phyloP scores from a whole-genome alignment of 2,888 invertebrate species.

The Lycaena phlaeas region DNA sequence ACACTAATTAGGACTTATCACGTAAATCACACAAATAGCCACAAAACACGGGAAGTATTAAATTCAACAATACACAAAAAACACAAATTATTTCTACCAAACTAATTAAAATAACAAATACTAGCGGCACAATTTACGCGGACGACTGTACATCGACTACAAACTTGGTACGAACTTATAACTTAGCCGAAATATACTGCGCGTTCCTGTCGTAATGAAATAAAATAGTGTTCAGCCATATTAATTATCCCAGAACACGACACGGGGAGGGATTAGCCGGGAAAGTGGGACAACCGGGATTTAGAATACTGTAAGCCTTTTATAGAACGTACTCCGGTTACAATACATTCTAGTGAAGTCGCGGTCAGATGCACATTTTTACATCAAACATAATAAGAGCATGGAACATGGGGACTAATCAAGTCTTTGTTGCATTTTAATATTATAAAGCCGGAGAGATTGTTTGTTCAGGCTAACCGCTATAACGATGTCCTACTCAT shows the following conservation, averaged over 20 bases:
- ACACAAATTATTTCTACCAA: neutral
- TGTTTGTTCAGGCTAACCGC: too few species aligned
- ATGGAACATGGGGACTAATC: too few species aligned
- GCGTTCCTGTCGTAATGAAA: conserved; percentile 53
- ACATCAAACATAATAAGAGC: too few species aligned
- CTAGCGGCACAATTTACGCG: conserved; percentile 21
- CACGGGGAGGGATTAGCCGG: conserved; percentile 32
- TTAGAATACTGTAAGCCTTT: conserved; percentile 4
- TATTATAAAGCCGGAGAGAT: too few species aligned
- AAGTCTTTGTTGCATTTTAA: too few species aligned
- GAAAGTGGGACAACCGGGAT: conserved; percentile 21
- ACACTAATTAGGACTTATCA: too few species aligned
- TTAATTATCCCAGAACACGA: conserved; percentile 64
- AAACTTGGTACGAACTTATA: conserved; percentile 38
- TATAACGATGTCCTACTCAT: too few species aligned
- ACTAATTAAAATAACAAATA: conserved; percentile 9
- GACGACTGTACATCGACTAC: conserved; percentile 23
- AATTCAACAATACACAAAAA: neutral
- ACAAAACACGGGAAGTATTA: too few species aligned
- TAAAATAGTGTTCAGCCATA: conserved; percentile 64
- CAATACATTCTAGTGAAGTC: neutral
- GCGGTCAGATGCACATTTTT: neutral
- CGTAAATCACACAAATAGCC: too few species aligned
- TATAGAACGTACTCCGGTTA: neutral
- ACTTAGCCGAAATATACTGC: conserved; percentile 43